Conservation (phyloP, 2,113 vertebrate species). For the Erythrocercus mccallii region DNA sequence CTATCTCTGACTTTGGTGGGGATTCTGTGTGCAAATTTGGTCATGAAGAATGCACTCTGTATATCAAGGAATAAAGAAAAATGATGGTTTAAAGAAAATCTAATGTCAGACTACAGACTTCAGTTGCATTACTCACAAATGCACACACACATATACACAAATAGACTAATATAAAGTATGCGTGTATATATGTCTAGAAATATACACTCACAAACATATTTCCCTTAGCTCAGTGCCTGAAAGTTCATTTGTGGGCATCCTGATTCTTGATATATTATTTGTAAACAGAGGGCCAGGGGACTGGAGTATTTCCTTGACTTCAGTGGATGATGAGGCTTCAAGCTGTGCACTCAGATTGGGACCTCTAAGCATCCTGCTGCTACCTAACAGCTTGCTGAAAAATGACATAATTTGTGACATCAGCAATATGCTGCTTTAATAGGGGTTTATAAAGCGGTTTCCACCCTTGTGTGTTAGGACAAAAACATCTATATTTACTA, state of each 20-base stretch:
- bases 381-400: conserved; percentile 41
- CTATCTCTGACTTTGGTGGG: not conserved
- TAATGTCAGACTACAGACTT: not conserved
- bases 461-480: not conserved
- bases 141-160: fast-evolving
- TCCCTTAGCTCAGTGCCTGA: conserved; percentile 26
- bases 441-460: not conserved
- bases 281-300: conserved; percentile 44
- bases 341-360: conserved; percentile 66
- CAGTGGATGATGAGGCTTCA: conserved; percentile 57
- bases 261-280: conserved; percentile 56
- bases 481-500: not conserved
- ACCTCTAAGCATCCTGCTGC: conserved; percentile 7
- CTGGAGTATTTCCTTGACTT: conserved; percentile 45
- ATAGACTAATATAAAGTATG: not conserved
- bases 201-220: not conserved
- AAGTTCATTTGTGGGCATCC: conserved; percentile 42
- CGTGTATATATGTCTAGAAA: not conserved
- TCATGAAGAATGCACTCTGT: not conserved
- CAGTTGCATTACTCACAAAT: not conserved
- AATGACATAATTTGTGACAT: conserved; percentile 66
- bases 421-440: conserved; percentile 53
- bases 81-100: not conserved
- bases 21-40: not conserved
- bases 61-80: not conserved